Percentiles rank a stretch among this genome's conserved stretches.
phyloP scores from a whole-genome alignment of 2,113 vertebrate genomes.

The Hemichromis elongatus region DNA sequence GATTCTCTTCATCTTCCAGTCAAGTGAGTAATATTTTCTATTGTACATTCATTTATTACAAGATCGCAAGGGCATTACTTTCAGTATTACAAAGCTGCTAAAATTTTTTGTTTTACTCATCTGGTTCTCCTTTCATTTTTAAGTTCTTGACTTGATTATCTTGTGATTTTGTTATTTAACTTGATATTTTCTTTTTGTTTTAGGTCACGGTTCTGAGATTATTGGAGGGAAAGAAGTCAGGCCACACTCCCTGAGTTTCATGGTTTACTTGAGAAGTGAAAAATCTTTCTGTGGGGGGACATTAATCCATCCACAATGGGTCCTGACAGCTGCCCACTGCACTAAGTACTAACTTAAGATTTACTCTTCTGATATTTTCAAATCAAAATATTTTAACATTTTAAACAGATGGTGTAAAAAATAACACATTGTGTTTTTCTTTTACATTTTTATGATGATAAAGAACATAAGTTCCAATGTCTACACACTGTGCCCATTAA shows the following conservation, averaged over 20 bases:
- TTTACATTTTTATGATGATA: too few relatives aligned
- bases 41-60: background rate
- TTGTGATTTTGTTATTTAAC: background rate
- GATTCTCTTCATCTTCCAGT: background rate
- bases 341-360: background rate
- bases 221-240: background rate
- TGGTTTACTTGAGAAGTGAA: background rate
- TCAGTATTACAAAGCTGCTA: background rate
- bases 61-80: background rate
- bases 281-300: conserved; percentile 20
- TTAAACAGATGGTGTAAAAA: rapidly evolving
- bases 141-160: background rate
- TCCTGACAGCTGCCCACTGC: conserved; percentile 71
- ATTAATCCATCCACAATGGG: conserved; percentile 53
- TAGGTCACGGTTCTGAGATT: conserved; percentile 33
- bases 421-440: background rate
- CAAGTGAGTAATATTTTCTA: conserved; percentile 28
- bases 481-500: background rate
- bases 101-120: background rate
- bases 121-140: background rate
- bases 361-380: background rate
- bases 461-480: too few relatives aligned
- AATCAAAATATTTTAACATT: background rate
- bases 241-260: background rate
- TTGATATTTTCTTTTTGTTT: background rate